Percentiles rank a stretch among this genome's conserved stretches.
Conservation (phyloP, 2,888 invertebrate genomes). For the Melinopterus prodromus region DNA sequence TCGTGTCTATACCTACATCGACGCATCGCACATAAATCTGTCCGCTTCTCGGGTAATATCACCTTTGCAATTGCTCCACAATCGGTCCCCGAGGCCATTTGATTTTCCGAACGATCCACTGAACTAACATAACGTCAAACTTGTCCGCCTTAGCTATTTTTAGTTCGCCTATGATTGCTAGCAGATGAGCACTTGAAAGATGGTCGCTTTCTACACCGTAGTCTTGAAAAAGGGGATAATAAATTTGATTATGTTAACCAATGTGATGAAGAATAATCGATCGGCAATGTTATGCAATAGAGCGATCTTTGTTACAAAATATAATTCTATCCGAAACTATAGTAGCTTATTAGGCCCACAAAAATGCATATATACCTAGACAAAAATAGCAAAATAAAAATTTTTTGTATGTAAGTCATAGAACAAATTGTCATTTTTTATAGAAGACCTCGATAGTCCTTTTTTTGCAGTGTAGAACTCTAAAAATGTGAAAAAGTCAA, state of each 20-base stretch:
- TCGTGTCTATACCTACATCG: conserved; percentile 32
- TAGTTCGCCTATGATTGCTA: background rate
- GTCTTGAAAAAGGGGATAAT: background rate
- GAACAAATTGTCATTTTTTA: too few species aligned
- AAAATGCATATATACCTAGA: too few species aligned
- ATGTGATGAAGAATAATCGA: too few species aligned
- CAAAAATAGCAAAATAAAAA: too few species aligned
- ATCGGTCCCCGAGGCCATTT: background rate
- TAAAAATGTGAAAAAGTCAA: too few species aligned
- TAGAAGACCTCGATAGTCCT: too few species aligned
- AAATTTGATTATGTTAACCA: background rate
- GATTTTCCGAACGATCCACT: background rate
- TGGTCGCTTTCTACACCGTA: background rate
- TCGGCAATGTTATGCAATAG: too few species aligned
- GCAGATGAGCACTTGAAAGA: background rate
- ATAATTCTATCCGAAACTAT: too few species aligned
- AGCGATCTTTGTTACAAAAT: too few species aligned
- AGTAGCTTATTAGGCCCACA: too few species aligned
- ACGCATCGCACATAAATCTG: conserved; percentile 42
- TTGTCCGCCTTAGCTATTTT: background rate
- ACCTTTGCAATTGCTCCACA: conserved; percentile 4
- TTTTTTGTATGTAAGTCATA: too few species aligned
- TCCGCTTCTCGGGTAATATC: conserved; percentile 27
- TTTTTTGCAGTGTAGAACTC: too few species aligned
- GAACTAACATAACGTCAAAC: conserved; percentile 4